Evolutionary conservation across 2,888 invertebrate genomes (phyloP).

Genomic region (Macrosoma leucophasiata): DNA sequence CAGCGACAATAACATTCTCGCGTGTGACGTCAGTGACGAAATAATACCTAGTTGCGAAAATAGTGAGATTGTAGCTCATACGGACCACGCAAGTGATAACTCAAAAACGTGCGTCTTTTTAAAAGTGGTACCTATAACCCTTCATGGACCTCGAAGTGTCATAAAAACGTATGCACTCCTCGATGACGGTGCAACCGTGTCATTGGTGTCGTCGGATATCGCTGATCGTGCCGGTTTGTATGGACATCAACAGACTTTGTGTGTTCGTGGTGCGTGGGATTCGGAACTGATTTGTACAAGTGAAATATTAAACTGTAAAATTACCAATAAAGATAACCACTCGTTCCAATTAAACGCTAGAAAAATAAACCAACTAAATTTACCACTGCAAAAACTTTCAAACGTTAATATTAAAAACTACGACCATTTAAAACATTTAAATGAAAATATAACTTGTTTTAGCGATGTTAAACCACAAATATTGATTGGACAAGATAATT

Average conservation of each 20-base stretch:
- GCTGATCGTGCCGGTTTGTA: conserved; percentile 11
- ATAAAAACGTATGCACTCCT: conserved; percentile 15
- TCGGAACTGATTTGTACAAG: neutral
- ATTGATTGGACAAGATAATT: conserved; percentile 9
- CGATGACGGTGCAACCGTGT: conserved; percentile 21
- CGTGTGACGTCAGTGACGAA: too few species aligned
- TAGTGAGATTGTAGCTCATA: too few species aligned
- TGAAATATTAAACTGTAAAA: neutral
- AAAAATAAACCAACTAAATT: conserved; percentile 6
- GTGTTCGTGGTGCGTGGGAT: neutral
- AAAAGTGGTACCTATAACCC: conserved; percentile 18
- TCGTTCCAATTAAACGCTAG: neutral
- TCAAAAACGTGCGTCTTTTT: too few species aligned
- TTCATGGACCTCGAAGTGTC: conserved; percentile 16
- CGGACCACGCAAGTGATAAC: too few species aligned
- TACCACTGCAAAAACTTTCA: neutral
- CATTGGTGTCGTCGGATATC: conserved; percentile 13
- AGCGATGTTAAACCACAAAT: conserved; percentile 4
- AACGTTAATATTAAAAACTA: neutral
- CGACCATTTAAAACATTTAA: neutral
- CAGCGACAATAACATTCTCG: too few species aligned
- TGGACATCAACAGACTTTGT: conserved; percentile 5
- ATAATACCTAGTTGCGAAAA: too few species aligned
- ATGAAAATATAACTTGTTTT: neutral
- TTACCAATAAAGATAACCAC: neutral